These are phyloP conservation scores for Mesopsocus fuscifrons DNA, from an alignment of 2,888 invertebrate species.

Conservation along the genomic window DNA sequence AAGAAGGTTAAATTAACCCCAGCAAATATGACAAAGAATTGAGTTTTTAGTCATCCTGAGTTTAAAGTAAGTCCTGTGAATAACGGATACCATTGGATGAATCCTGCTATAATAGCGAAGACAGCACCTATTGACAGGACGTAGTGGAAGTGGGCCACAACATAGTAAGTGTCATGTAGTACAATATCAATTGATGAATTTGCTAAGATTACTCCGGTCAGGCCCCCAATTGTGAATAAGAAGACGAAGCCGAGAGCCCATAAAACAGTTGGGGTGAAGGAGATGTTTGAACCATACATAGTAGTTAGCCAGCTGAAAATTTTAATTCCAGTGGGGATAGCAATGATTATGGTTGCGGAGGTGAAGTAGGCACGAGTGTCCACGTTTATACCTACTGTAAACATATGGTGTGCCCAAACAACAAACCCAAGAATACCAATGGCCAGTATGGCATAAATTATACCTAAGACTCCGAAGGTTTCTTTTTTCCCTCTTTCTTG, in stretches of 20 bases:
- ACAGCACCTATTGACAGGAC: slow-evolving; percentile 62
- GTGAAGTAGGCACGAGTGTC: neutral
- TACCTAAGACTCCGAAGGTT: slow-evolving; percentile 50
- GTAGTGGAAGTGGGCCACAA: slow-evolving; percentile 55
- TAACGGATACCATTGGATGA: slow-evolving; percentile 51
- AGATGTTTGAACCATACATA: neutral
- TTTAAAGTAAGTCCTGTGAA: slow-evolving; percentile 42
- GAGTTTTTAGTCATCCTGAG: slow-evolving; percentile 34
- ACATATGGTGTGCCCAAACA: slow-evolving; percentile 25
- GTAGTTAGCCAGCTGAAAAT: neutral
- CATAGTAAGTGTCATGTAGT: slow-evolving; percentile 64
- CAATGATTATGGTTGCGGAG: slow-evolving; percentile 10
- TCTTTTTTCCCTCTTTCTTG: slow-evolving; percentile 56
- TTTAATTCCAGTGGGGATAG: slow-evolving; percentile 7
- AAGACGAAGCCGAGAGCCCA: neutral
- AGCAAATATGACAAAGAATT: slow-evolving; percentile 51
- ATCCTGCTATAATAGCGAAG: slow-evolving; percentile 55
- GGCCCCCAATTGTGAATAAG: neutral
- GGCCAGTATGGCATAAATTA: slow-evolving; percentile 68
- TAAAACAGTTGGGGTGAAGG: neutral
- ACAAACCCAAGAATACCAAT: slow-evolving; percentile 70
- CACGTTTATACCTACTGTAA: neutral
- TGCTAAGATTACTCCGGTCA: slow-evolving; percentile 29
- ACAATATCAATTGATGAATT: slow-evolving; percentile 61
- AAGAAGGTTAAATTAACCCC: slow-evolving; percentile 65